Evolutionary conservation across 2,888 invertebrate genomes (phyloP).

Genomic region (Drosophila villosipedis): DNA sequence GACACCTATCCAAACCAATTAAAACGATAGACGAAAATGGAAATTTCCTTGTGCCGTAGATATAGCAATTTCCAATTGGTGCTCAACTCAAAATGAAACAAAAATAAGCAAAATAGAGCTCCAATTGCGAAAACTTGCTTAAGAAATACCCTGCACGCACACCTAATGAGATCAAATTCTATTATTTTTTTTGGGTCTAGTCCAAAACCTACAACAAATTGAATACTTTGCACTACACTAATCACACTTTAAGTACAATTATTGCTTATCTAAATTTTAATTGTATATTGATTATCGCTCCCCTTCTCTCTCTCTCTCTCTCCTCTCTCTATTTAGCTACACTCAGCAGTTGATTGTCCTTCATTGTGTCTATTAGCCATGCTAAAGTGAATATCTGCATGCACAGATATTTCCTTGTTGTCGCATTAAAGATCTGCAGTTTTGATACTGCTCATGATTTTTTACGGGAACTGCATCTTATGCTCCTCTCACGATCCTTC

Average conservation of each 20-base stretch:
- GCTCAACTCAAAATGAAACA: background rate
- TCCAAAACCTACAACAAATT: background rate
- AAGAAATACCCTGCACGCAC: background rate
- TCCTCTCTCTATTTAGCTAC: background rate
- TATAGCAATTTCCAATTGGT: conserved; percentile 19
- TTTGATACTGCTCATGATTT: background rate
- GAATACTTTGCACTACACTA: background rate
- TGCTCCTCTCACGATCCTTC: background rate
- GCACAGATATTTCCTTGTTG: background rate
- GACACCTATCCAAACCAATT: conserved; percentile 26
- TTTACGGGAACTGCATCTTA: background rate
- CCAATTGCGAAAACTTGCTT: background rate
- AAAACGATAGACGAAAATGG: background rate
- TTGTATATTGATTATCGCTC: background rate
- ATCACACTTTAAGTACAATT: background rate
- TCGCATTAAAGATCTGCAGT: background rate
- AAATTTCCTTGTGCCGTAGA: conserved; percentile 18
- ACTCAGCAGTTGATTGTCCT: too few species aligned
- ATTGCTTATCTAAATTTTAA: background rate
- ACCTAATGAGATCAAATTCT: background rate
- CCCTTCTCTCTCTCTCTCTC: background rate
- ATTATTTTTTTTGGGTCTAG: background rate
- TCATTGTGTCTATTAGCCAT: too few species aligned
- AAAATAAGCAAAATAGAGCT: background rate
- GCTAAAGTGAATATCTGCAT: background rate